Evolutionary conservation across 1,140 invertebrate genomes (phyloP).

Genomic region (Drosophila trapezifrons): DNA sequence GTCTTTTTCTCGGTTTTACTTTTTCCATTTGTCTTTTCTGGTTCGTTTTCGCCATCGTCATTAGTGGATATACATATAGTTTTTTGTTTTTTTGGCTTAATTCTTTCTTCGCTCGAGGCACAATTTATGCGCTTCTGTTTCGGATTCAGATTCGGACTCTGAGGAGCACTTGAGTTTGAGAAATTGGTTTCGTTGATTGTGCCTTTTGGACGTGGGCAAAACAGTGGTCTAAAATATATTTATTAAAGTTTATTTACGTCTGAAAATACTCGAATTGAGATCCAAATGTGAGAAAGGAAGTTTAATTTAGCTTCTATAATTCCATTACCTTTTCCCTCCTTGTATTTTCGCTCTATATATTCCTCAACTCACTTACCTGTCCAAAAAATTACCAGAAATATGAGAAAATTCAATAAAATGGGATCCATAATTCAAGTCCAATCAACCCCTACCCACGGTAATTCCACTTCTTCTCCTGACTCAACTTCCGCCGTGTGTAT

Average conservation of each 20-base stretch:
- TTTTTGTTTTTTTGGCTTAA: constrained; percentile 43
- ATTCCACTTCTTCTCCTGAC: constrained; percentile 31
- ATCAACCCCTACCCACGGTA: constrained; percentile 1
- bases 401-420: constrained; percentile 2
- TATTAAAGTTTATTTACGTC: not conserved
- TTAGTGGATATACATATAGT: constrained; percentile 59
- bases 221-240: not conserved
- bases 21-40: constrained; percentile 8
- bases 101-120: constrained; percentile 53
- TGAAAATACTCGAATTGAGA: not conserved
- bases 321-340: not conserved
- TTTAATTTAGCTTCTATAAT: not conserved
- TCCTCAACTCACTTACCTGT: not conserved
- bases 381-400: not conserved
- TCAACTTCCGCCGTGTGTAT: constrained; percentile 57
- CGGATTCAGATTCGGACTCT: constrained; percentile 41
- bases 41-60: constrained; percentile 44
- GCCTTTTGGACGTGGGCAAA: constrained; percentile 37
- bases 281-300: not conserved
- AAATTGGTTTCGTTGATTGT: constrained; percentile 72
- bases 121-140: constrained; percentile 77
- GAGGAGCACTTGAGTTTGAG: constrained; percentile 67
- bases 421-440: not conserved
- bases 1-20: constrained; percentile 22
- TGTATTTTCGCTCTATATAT: not conserved